Evolutionary conservation across 2,888 invertebrate species (phyloP), one percentile per base, ranked within the genome.

Genomic region (Pristionchus exspectatus): DNA sequence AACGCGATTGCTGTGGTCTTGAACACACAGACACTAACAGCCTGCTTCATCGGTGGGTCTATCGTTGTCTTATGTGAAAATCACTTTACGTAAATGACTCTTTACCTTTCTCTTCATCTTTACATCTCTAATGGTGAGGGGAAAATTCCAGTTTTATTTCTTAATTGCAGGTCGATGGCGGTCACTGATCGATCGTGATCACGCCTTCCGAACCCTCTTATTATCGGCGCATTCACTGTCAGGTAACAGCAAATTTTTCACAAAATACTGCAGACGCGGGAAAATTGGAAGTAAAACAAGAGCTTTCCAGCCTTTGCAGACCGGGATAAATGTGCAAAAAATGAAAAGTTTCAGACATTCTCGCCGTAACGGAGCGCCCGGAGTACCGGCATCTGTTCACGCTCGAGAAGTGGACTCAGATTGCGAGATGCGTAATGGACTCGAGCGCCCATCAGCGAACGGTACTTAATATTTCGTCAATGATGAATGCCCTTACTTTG

Each of bases 351-450:
- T 27, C 63, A 54, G 93, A 93, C 27, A 56, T 92, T 18, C 90
- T 91, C 54, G 90, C 90, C 0, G 81, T 90, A 16, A 63, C 66
- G 18, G 92, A 92, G 72, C 89, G 89, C 0, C 91, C 92, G 7
- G 93, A 94, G 44, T 94, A 94, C 84, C 92, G 93, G 59, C 90
- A 92, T 44, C 89, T 93, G 88, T 94, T 94, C 89, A 92, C 94
- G 14, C 91, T 91, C 16, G 91, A 92, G 38, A 94, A 94, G 90
- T 94, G 94, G 94, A 91, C 91, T 38, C 93, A 93, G 56, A 94
- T 94, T 44, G 92, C 94, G 84, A 90, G 92, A 88, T 94, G 94
- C 90, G 92, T 94, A 1, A 90, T 89, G 50, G 93, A 93, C 33
- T 83, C 85, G 33, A 30, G 86, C 2, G 56, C 50, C 24, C 88